A percentile compares a stretch with the other conserved stretches of the same genome.
These are phyloP conservation scores for Lateolabrax maculatus DNA, from an alignment of 2,797 vertebrate genomes.

Conservation along the genomic window DNA sequence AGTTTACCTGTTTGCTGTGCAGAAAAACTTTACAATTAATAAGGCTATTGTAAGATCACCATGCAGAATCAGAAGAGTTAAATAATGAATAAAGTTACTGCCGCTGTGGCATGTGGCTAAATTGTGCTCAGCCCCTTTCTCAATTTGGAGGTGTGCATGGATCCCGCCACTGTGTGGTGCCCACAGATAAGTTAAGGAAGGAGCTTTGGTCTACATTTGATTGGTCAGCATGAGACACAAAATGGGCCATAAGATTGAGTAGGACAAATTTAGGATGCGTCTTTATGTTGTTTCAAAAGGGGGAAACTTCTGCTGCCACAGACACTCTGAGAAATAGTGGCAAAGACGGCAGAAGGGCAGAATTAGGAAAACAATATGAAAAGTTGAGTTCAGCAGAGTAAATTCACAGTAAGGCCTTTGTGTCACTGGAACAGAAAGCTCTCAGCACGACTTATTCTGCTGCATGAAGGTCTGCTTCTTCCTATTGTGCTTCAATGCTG, in stretches of 20 bases:
- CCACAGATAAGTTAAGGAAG: background rate
- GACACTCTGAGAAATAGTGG: conserved; percentile 3
- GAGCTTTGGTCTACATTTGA: background rate
- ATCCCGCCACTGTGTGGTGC: background rate
- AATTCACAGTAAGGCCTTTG: conserved; percentile 36
- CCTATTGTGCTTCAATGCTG: conserved; percentile 40
- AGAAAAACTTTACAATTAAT: background rate
- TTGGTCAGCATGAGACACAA: background rate
- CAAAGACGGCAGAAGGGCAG: background rate
- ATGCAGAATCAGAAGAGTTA: background rate
- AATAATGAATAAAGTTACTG: background rate
- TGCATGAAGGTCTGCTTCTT: conserved; percentile 38
- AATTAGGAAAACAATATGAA: conserved; percentile 22
- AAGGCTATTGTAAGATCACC: background rate
- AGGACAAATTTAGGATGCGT: too few species aligned
- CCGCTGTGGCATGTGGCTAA: background rate
- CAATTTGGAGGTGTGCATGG: too few species aligned
- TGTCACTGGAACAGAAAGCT: conserved; percentile 22
- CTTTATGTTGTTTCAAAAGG: background rate
- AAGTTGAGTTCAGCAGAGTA: conserved; percentile 38
- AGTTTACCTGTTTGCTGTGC: background rate
- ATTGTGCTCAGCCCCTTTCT: too few species aligned
- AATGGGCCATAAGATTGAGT: background rate
- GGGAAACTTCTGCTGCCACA: background rate
- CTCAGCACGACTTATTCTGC: conserved; percentile 22